phyloP scores from a whole-genome alignment of 1,140 invertebrate species.

The Apis dorsata region DNA sequence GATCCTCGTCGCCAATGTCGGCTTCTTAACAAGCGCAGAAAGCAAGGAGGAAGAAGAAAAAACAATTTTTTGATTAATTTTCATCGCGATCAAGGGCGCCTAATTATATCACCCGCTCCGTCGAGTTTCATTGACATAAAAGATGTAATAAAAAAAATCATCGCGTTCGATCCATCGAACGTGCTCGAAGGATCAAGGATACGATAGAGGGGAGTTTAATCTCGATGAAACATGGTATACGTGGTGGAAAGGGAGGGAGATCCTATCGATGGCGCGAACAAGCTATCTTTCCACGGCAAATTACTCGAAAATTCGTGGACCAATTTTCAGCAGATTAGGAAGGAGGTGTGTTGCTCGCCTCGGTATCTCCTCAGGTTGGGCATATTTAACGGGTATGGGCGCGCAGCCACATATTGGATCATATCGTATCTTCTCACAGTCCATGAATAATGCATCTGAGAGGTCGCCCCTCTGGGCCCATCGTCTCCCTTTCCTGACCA shows the following conservation, averaged over 20 bases:
- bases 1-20: background rate
- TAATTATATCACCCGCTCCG: too few relatives aligned
- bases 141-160: too few relatives aligned
- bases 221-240: too few relatives aligned
- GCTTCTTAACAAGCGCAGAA: background rate
- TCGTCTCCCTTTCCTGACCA: conserved; percentile 51
- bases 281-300: conserved; percentile 61
- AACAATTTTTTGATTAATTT: too few relatives aligned
- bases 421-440: conserved; percentile 79
- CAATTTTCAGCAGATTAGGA: conserved; percentile 79
- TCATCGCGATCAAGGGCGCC: too few relatives aligned
- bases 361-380: conserved; percentile 51
- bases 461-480: conserved; percentile 64
- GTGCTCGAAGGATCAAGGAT: too few relatives aligned
- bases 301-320: conserved; percentile 77
- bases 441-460: conserved; percentile 79
- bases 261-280: background rate
- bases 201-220: too few relatives aligned
- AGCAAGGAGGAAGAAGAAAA: too few relatives aligned
- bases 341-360: conserved; percentile 61
- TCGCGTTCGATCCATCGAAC: too few relatives aligned
- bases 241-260: background rate
- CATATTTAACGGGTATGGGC: conserved; percentile 60
- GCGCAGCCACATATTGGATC: conserved; percentile 78
- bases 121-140: too few relatives aligned